Percentiles rank a stretch among this genome's conserved stretches.
These are phyloP conservation scores for Thysanoteuthis rhombus DNA, from an alignment of 2,888 invertebrate species.

Conservation along the genomic window DNA sequence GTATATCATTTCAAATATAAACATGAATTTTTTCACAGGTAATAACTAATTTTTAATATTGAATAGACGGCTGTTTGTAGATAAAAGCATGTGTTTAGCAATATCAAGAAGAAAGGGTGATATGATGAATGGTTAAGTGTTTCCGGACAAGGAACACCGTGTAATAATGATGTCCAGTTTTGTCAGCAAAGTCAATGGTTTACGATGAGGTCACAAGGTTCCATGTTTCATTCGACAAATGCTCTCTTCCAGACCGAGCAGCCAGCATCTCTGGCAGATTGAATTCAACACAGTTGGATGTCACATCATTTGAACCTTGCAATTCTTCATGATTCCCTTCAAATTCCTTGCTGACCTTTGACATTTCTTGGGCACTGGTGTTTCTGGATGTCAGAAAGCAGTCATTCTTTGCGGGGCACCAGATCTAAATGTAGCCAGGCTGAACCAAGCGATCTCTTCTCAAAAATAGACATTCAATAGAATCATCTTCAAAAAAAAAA, in stretches of 20 bases:
- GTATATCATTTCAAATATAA: too few species aligned
- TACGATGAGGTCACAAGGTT: background rate
- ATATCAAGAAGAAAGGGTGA: background rate
- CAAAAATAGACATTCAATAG: background rate
- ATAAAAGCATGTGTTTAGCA: background rate
- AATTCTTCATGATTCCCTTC: background rate
- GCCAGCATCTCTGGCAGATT: background rate
- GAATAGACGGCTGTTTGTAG: background rate
- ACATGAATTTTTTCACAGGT: too few species aligned
- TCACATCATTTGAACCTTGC: conserved; percentile 12
- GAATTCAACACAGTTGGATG: background rate
- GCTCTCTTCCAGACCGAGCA: background rate
- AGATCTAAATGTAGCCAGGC: background rate
- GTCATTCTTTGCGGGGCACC: background rate
- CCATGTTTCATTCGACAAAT: background rate
- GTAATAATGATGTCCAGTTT: background rate
- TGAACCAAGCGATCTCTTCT: background rate
- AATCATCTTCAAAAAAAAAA: background rate
- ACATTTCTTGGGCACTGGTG: background rate
- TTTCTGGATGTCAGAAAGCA: background rate
- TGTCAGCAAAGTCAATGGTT: background rate
- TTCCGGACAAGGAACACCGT: background rate
- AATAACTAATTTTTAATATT: background rate
- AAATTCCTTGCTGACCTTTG: background rate
- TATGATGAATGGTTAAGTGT: background rate